These are phyloP conservation scores for Melanophora roralis DNA, from an alignment of 2,888 invertebrate species.

Conservation along the genomic window DNA sequence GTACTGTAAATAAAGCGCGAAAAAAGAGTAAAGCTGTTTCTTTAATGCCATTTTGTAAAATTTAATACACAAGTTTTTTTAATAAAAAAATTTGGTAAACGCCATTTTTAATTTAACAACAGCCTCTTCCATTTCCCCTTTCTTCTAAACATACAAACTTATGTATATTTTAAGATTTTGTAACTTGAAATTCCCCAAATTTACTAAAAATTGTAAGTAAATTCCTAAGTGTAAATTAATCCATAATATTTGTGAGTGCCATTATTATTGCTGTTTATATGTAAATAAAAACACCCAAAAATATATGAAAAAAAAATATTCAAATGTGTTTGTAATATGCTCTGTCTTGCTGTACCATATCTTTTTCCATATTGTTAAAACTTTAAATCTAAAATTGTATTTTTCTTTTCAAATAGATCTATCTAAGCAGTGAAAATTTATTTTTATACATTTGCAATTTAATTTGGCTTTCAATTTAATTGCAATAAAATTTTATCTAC, in stretches of 20 bases:
- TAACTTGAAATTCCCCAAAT: too few relatives aligned
- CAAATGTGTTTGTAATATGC: slow-evolving; percentile 61
- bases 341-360: slow-evolving; percentile 62
- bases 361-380: slow-evolving; percentile 51
- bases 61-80: too few relatives aligned
- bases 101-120: too few relatives aligned
- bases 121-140: too few relatives aligned
- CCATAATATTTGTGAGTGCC: slow-evolving; percentile 42
- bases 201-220: neutral
- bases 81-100: too few relatives aligned
- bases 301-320: slow-evolving; percentile 39
- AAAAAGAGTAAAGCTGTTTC: too few relatives aligned
- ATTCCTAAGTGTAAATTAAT: neutral
- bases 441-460: neutral
- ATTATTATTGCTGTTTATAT: slow-evolving; percentile 44
- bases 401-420: slow-evolving; percentile 16
- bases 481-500: neutral
- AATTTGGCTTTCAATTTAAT: neutral
- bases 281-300: slow-evolving; percentile 12
- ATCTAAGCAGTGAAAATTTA: too few relatives aligned
- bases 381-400: slow-evolving; percentile 24
- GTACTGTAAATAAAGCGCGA: too few relatives aligned
- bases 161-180: too few relatives aligned
- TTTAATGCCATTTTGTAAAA: too few relatives aligned
- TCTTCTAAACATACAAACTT: too few relatives aligned